Evolutionary conservation across 2,888 invertebrate genomes (phyloP).

Genomic region (Atherix ibis): DNA sequence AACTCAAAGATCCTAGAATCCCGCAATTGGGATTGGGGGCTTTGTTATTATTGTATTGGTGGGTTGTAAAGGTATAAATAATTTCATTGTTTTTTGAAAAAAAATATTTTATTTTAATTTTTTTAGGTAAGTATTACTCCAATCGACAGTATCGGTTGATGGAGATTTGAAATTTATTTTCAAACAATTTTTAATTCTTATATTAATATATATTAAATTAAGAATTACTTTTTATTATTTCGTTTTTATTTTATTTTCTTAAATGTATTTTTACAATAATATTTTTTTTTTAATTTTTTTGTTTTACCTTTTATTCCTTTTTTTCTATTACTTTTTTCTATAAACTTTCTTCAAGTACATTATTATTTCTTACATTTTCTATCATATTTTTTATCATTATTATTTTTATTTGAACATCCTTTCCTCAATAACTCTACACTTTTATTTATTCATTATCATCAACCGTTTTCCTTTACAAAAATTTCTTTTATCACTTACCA

Average conservation of each 20-base stretch:
- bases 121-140: constrained; percentile 39
- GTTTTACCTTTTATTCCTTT: constrained; percentile 11
- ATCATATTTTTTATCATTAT: too few species aligned
- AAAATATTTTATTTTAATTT: constrained; percentile 1
- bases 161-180: constrained; percentile 21
- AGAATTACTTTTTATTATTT: constrained; percentile 11
- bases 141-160: constrained; percentile 40
- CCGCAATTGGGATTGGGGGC: too few species aligned
- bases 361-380: too few species aligned
- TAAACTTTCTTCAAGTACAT: too few species aligned
- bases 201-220: constrained; percentile 3
- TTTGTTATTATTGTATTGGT: constrained; percentile 4
- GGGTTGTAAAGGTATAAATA: background rate
- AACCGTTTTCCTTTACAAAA: too few species aligned
- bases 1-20: too few species aligned
- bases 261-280: constrained; percentile 5
- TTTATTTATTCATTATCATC: too few species aligned
- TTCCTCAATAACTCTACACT: too few species aligned
- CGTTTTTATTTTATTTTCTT: constrained; percentile 16
- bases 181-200: constrained; percentile 7
- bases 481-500: too few species aligned
- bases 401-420: too few species aligned
- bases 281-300: constrained; percentile 13
- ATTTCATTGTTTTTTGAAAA: background rate
- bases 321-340: too few species aligned